Conservation (phyloP, 2,797 vertebrate species). For the Agapornis canus region DNA sequence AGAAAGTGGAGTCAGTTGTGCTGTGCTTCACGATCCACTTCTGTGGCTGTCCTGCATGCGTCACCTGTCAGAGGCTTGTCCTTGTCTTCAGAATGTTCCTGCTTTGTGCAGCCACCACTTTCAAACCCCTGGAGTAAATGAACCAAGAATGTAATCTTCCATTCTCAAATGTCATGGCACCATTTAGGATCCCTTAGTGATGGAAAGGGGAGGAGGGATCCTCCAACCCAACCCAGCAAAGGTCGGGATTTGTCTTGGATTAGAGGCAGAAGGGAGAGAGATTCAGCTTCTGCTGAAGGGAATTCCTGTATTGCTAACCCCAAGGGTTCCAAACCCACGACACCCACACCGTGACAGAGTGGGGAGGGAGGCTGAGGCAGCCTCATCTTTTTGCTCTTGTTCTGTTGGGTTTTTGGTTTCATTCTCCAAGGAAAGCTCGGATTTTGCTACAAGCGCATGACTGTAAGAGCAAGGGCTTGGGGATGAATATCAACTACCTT, state of each 20-base stretch:
- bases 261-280: too few relatives aligned
- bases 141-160: not conserved
- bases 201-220: not conserved
- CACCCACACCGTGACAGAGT: not conserved
- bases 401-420: not conserved
- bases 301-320: not conserved
- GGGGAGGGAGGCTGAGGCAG: not conserved
- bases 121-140: not conserved
- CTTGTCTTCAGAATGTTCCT: not conserved
- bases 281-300: not conserved
- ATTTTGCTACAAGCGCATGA: not conserved
- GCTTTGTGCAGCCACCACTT: not conserved
- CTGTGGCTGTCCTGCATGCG: fast-evolving
- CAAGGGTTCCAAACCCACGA: not conserved
- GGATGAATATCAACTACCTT: not conserved
- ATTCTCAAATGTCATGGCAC: not conserved
- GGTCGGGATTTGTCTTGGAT: not conserved
- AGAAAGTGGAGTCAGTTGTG: not conserved
- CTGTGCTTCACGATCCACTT: not conserved
- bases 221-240: not conserved
- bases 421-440: not conserved
- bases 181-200: not conserved
- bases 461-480: fast-evolving
- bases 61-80: not conserved
- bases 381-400: not conserved